Base-by-base conservation (phyloP, 2,888 invertebrate species). In the Eledona agricola region DNA sequence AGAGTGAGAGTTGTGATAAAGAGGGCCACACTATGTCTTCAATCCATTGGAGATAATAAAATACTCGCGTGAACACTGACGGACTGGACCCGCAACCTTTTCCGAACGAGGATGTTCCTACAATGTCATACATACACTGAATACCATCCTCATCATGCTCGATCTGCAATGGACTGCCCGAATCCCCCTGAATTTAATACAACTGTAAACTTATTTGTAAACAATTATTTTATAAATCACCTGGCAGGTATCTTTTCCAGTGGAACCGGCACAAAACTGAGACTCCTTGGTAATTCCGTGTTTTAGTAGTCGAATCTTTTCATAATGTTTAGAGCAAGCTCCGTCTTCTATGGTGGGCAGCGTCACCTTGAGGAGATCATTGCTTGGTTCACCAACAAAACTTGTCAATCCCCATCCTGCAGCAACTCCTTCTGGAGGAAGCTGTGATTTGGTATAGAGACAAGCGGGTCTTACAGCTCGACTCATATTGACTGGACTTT, bases 391-490 rank as follows among this genome's bases (percentile, higher is more conserved):
- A 1, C 43, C 43, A n/a, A n/a, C n/a, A n/a, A n/a, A n/a, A 13
- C 9, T 40, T 12, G 29, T 19, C n/a, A 5, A n/a, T 4, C 46
- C 46, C 45, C 45, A 52, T 4, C 46, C 52, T 6, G 37, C 34
- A 10, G 31, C 46, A 4, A 9, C 38, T 5, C 12, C 6, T 1
- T 28, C 3, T 43, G 51, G 17, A 29, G 63, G 52, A 9, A 66
- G 47, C 3, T 38, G 12, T 1, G 52, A 53, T 42, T 65, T 32
- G 5, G 54, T 56, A 52, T 64, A 60, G 3, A 81, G 63, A 64
- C 81, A 81, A 1, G 79, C 78, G 0, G 81, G 81, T 55, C 80
- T 70, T 2, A 72, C 71, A 56, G 66, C 77, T 1, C 69, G 70
- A 50, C 75, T 62, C 45, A 80, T 74, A 1, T 28, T 20, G 0